Evolutionary conservation across 1,140 invertebrate genomes (phyloP).

Genomic region (Solenopsis invicta): DNA sequence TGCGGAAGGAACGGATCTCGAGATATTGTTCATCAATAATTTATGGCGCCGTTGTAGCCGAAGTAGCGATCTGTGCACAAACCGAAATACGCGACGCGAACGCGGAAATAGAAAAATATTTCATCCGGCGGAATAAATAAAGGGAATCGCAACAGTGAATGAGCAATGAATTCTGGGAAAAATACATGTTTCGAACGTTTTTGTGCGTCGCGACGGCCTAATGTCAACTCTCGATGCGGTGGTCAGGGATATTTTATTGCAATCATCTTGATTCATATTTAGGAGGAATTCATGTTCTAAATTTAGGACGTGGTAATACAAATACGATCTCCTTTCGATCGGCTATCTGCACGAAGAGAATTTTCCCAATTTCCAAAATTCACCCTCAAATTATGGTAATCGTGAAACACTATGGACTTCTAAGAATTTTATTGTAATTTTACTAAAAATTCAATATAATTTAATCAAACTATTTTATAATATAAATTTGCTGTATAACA

Average conservation of each 20-base stretch:
- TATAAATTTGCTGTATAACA: too few relatives aligned
- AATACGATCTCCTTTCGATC: too few relatives aligned
- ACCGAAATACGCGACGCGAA: background rate
- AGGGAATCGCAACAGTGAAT: background rate
- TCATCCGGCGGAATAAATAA: conserved; percentile 38
- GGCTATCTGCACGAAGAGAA: too few relatives aligned
- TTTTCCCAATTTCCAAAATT: too few relatives aligned
- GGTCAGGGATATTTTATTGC: background rate
- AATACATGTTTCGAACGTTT: background rate
- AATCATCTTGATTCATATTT: background rate
- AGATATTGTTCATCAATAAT: conserved; percentile 63
- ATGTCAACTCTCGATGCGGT: background rate
- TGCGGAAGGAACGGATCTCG: conserved; percentile 37
- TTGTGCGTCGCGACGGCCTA: background rate
- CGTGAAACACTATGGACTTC: too few relatives aligned
- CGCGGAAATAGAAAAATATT: conserved; percentile 40
- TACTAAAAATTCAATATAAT: too few relatives aligned
- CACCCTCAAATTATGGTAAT: too few relatives aligned
- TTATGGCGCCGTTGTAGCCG: conserved; percentile 11
- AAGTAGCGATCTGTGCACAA: conserved; percentile 4
- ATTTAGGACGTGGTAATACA: background rate
- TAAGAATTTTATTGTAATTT: too few relatives aligned
- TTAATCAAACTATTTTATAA: too few relatives aligned
- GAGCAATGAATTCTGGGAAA: background rate
- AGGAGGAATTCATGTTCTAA: background rate